Conservation (phyloP, 1,140 invertebrate genomes). For the Atta cephalotes region DNA sequence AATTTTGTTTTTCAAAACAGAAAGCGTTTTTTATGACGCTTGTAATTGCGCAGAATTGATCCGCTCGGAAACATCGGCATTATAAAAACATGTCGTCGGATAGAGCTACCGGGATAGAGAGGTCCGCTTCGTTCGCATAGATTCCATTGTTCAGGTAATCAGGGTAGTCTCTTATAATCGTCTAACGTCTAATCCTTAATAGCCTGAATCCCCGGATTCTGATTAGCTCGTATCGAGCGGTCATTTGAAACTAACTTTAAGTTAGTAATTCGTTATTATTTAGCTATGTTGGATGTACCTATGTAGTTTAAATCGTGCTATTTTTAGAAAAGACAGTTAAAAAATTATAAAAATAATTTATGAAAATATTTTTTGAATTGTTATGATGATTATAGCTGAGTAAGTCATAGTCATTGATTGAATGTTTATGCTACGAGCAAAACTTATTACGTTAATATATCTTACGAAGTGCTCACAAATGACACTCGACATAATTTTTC, state of each 20-base stretch:
- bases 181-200: constrained; percentile 43
- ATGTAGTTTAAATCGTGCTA: neutral
- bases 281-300: neutral
- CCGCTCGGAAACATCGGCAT: constrained; percentile 64
- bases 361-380: constrained; percentile 1
- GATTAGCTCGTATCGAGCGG: constrained; percentile 17
- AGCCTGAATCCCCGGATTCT: constrained; percentile 9
- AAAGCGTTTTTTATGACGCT: constrained; percentile 45
- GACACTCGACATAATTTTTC: neutral
- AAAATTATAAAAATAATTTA: neutral
- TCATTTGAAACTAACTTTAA: constrained; percentile 16
- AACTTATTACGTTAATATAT: neutral
- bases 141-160: constrained; percentile 60
- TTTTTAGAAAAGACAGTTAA: neutral
- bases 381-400: neutral
- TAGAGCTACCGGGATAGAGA: constrained; percentile 12
- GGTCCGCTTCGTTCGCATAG: constrained; percentile 35
- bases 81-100: neutral
- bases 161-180: constrained; percentile 53
- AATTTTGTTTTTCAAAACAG: constrained; percentile 25
- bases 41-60: constrained; percentile 10
- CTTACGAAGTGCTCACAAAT: neutral
- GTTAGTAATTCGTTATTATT: neutral
- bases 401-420: neutral
- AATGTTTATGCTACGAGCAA: neutral